Evolutionary conservation across 2,797 vertebrate species (phyloP).

Genomic region (Numenius phaeopus): DNA sequence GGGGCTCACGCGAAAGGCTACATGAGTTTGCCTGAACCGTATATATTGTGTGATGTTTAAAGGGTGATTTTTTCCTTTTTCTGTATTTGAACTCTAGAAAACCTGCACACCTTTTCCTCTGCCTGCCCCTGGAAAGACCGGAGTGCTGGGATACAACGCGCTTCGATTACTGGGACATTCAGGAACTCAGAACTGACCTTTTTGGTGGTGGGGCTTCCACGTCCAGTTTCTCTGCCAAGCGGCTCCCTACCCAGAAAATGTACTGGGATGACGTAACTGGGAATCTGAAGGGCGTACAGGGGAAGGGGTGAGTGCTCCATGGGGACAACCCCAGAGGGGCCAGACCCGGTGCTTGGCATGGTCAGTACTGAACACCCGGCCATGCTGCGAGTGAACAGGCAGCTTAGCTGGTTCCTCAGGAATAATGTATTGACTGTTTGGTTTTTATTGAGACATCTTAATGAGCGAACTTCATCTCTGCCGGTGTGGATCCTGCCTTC

Average conservation of each 20-base stretch:
- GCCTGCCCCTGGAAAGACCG: not conserved
- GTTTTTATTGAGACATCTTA: not conserved
- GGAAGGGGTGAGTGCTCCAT: not conserved
- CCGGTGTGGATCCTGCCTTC: not conserved
- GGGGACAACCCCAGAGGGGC: not conserved
- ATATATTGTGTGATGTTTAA: not conserved
- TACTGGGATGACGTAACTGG: not conserved
- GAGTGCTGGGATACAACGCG: fast-evolving
- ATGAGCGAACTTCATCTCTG: not conserved
- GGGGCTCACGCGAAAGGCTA: not conserved
- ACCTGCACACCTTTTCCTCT: not conserved
- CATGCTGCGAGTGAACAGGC: not conserved
- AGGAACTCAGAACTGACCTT: not conserved
- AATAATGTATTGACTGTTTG: fast-evolving
- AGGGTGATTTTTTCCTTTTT: not conserved
- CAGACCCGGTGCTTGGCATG: fast-evolving
- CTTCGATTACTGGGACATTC: not conserved
- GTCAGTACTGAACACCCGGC: not conserved
- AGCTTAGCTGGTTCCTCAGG: not conserved
- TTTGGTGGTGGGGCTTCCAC: fast-evolving
- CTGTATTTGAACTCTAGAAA: not conserved
- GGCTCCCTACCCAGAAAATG: not conserved
- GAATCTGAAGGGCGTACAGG: not conserved
- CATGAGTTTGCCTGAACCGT: not conserved
- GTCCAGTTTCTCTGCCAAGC: not conserved